These are phyloP conservation scores for Procapra przewalskii DNA, from an alignment of 2,113 vertebrate species.

Conservation along the genomic window DNA sequence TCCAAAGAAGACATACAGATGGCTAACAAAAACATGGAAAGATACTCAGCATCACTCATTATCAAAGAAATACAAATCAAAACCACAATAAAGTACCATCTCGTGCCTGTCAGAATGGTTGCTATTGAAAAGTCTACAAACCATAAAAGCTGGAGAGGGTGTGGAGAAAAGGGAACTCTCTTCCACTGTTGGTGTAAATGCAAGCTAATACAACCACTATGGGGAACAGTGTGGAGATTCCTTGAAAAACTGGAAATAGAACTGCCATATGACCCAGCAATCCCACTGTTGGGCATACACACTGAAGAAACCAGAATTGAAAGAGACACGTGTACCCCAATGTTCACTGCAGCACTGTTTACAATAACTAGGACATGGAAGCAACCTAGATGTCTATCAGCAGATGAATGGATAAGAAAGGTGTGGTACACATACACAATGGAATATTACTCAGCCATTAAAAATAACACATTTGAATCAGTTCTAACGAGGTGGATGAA, in stretches of 20 bases:
- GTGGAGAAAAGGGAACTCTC: neutral
- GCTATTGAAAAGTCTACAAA: neutral
- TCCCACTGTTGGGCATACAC: neutral
- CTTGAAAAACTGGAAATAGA: neutral
- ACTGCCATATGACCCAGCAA: neutral
- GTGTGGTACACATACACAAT: neutral
- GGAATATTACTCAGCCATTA: neutral
- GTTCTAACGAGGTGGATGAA: neutral
- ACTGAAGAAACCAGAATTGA: neutral
- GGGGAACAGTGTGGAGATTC: neutral
- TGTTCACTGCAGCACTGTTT: neutral
- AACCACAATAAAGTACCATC: neutral
- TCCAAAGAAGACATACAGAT: neutral
- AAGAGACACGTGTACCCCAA: neutral
- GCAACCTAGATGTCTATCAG: neutral
- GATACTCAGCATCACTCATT: neutral
- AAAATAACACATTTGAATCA: neutral
- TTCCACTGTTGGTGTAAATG: neutral
- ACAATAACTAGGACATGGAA: neutral
- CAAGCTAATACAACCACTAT: neutral
- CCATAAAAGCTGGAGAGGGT: neutral
- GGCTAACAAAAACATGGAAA: neutral
- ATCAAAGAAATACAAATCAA: neutral
- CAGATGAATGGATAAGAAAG: neutral
- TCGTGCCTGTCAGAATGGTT: accelerated